These are phyloP conservation scores for Platypus cylindrus DNA, from an alignment of 2,888 invertebrate species.

Conservation along the genomic window DNA sequence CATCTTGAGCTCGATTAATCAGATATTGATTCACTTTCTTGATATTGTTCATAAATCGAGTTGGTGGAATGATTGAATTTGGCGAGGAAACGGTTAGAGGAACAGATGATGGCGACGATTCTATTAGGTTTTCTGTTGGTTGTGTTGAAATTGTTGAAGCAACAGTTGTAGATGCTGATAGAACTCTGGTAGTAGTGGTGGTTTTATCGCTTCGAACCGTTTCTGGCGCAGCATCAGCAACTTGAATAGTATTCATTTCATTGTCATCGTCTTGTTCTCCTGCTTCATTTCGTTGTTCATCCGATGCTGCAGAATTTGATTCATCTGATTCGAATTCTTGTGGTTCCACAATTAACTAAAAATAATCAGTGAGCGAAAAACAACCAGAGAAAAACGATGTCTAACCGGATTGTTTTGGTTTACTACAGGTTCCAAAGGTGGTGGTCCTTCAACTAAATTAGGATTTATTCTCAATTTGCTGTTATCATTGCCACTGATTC, in stretches of 20 bases:
- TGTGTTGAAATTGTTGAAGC: too few species aligned
- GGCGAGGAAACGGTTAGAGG: neutral
- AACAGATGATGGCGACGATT: neutral
- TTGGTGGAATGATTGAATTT: too few species aligned
- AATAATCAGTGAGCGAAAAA: neutral
- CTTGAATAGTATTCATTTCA: neutral
- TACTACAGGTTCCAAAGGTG: constrained; percentile 8
- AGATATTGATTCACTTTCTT: constrained; percentile 12
- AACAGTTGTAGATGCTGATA: too few species aligned
- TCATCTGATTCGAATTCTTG: constrained; percentile 10
- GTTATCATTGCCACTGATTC: neutral
- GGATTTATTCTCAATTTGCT: constrained; percentile 9
- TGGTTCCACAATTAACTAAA: constrained; percentile 13
- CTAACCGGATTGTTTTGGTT: constrained; percentile 2
- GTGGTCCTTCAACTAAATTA: constrained; percentile 11
- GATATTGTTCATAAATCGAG: constrained; percentile 9
- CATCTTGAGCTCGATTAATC: constrained; percentile 11
- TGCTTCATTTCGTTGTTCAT: neutral
- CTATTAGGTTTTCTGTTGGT: neutral
- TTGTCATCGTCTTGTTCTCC: constrained; percentile 2
- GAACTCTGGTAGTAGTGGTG: neutral
- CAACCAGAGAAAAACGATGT: neutral
- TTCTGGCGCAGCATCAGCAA: neutral
- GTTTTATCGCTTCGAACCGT: neutral
- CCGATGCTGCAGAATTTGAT: constrained; percentile 1